Conservation (phyloP, 2,797 vertebrate genomes). For the Bothrops alternatus region DNA sequence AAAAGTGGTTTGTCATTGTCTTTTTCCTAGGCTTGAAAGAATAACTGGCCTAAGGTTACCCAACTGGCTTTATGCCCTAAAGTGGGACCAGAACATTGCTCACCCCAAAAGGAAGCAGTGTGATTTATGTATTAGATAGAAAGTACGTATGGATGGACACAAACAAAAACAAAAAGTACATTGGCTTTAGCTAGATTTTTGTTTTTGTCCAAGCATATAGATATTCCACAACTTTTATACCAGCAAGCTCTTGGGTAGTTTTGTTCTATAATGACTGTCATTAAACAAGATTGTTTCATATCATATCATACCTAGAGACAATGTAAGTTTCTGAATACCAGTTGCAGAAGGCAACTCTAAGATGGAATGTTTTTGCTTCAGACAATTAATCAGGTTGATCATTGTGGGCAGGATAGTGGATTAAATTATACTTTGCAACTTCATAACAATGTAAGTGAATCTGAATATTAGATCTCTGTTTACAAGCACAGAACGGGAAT, state of each 20-base stretch:
- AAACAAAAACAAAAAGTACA: background rate
- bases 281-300: background rate
- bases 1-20: background rate
- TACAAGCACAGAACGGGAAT: background rate
- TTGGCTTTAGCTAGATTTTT: background rate
- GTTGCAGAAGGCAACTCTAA: background rate
- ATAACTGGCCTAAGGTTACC: background rate
- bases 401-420: background rate
- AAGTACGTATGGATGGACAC: background rate
- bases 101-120: background rate
- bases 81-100: background rate
- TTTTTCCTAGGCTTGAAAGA: background rate
- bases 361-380: background rate
- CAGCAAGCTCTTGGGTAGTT: background rate
- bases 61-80: background rate
- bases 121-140: background rate
- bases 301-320: background rate
- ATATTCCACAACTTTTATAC: background rate
- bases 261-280: background rate
- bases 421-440: background rate
- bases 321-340: background rate
- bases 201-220: background rate
- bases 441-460: background rate
- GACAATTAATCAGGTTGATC: background rate
- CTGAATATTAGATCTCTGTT: background rate